phyloP scores from a whole-genome alignment of 1,140 invertebrate species.

The Anagrus nilaparvatae region DNA sequence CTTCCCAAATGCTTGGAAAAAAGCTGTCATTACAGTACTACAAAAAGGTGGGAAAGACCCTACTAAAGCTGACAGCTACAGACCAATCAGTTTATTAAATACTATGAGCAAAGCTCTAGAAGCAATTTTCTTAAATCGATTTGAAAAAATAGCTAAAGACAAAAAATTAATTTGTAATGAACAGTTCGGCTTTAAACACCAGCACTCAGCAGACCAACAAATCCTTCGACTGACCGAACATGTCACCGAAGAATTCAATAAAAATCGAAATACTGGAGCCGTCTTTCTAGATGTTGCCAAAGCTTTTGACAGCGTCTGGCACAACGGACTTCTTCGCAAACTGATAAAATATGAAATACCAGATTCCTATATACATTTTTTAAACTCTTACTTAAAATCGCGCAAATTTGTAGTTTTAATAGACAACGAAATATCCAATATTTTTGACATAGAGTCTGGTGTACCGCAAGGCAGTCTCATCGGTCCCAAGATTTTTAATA shows the following conservation, averaged over 20 bases:
- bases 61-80: background rate
- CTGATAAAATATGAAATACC: background rate
- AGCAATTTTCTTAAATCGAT: conserved; percentile 1
- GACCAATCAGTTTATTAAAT: conserved; percentile 7
- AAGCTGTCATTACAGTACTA: conserved; percentile 4
- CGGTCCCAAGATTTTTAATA: conserved; percentile 9
- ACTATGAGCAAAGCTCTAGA: conserved; percentile 10
- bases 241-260: background rate
- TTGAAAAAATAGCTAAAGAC: background rate
- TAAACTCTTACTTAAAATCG: background rate
- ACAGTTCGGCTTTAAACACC: conserved; percentile 2
- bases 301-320: background rate
- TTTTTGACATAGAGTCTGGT: conserved; percentile 1
- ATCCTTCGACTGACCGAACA: conserved; percentile 4
- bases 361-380: background rate
- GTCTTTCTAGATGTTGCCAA: no score
- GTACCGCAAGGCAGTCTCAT: conserved; percentile 13
- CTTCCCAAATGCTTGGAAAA: conserved; percentile 9
- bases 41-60: conserved; percentile 4
- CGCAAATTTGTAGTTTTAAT: background rate
- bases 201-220: conserved; percentile 4
- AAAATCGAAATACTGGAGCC: background rate
- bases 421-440: background rate
- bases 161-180: background rate
- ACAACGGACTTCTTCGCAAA: background rate